Conservation (phyloP, 2,113 vertebrate genomes). For the Balaeniceps rex region DNA sequence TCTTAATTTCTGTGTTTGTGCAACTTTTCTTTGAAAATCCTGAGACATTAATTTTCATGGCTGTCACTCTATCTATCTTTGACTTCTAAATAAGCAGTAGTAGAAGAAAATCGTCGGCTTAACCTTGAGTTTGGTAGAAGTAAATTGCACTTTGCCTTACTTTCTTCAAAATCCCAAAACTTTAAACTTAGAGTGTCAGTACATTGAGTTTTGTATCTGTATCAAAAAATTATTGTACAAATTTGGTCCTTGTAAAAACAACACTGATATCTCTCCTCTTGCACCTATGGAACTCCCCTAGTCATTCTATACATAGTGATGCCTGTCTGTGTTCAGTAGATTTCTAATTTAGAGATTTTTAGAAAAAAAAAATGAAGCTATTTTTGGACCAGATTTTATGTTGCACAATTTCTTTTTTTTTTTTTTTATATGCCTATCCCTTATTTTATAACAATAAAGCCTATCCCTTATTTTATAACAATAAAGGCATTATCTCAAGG, state of each 20-base stretch:
- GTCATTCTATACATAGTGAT: background rate
- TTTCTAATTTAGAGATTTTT: background rate
- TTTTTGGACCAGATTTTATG: background rate
- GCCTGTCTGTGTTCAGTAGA: background rate
- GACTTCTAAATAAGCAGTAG: background rate
- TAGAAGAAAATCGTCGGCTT: background rate
- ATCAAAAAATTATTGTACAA: background rate
- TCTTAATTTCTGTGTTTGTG: slow-evolving; percentile 4
- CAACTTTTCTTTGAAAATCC: background rate
- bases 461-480: background rate
- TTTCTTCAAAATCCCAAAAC: background rate
- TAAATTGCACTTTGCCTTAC: background rate
- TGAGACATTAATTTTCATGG: background rate
- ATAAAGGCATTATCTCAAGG: background rate
- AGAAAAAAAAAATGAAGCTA: background rate
- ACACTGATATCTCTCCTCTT: background rate
- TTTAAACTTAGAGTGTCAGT: background rate
- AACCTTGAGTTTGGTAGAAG: background rate
- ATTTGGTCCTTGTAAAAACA: background rate
- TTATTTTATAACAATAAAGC: background rate
- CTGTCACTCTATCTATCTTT: background rate
- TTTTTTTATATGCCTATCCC: background rate
- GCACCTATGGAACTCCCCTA: background rate
- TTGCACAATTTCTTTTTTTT: background rate
- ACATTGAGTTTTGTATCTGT: background rate